A percentile compares a stretch with the other conserved stretches of the same genome.
Conservation (phyloP, 2,797 vertebrate species). For the Poecile montanus region DNA sequence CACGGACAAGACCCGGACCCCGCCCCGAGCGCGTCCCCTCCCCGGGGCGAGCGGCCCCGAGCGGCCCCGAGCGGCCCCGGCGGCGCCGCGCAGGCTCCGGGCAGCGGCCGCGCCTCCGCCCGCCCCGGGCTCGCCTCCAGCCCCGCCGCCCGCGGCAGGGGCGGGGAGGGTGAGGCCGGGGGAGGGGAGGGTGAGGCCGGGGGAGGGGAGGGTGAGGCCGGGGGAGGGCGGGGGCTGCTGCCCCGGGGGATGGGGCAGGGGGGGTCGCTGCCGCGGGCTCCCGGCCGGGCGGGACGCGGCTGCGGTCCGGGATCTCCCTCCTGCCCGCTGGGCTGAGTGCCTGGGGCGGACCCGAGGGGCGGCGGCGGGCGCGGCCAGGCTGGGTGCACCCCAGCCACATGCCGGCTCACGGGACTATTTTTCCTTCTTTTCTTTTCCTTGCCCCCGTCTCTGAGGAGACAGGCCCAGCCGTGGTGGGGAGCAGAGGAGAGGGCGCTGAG, state of each 20-base stretch:
- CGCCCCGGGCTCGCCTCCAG: neutral
- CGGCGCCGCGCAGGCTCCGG: neutral
- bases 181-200: neutral
- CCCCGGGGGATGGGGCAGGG: too few species aligned
- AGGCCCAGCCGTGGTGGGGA: neutral
- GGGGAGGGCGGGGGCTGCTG: neutral
- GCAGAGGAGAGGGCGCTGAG: neutral
- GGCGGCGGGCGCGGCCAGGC: neutral
- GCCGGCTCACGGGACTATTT: fast-evolving
- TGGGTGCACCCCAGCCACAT: neutral
- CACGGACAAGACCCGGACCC: fast-evolving
- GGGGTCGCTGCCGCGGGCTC: neutral
- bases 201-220: neutral
- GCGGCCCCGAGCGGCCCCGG: neutral
- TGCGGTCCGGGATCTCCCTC: neutral
- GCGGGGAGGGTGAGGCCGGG: neutral
- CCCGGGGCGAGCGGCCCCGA: neutral
- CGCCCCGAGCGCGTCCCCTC: neutral
- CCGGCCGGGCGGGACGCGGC: too few species aligned
- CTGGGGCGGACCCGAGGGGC: neutral
- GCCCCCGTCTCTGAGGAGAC: neutral
- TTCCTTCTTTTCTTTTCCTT: too few species aligned
- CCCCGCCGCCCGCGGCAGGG: neutral
- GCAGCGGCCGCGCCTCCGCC: neutral
- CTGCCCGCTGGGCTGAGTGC: neutral